phyloP scores from a whole-genome alignment of 2,888 invertebrate genomes.

The Ischnura elegans region DNA sequence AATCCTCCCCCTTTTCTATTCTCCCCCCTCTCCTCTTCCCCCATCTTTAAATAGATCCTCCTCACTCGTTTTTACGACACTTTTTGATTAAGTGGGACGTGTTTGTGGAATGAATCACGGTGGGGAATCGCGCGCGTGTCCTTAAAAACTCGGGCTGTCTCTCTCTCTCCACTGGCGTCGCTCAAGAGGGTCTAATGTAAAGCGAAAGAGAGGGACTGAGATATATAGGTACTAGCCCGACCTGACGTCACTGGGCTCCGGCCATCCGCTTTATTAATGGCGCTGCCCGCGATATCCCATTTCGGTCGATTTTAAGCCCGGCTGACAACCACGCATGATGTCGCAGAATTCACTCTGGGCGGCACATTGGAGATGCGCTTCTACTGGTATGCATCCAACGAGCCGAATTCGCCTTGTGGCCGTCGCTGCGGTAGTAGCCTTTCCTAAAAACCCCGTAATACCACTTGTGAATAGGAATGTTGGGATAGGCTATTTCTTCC shows the following conservation, averaged over 20 bases:
- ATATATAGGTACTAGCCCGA: not conserved
- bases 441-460: no score
- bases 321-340: not conserved
- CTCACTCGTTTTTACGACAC: conserved; percentile 16
- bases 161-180: not conserved
- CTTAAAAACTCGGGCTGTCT: not conserved
- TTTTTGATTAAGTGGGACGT: conserved; percentile 22
- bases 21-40: not conserved
- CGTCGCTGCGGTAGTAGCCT: no score
- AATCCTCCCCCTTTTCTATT: not conserved
- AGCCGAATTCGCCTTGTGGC: no score
- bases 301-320: not conserved
- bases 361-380: no score
- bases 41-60: not conserved
- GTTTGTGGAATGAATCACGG: conserved; percentile 23
- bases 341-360: not conserved
- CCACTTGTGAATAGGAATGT: no score
- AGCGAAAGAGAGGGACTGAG: not conserved
- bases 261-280: not conserved
- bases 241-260: not conserved
- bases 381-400: no score
- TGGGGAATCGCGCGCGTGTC: not conserved
- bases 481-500: no score
- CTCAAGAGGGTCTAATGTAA: not conserved
- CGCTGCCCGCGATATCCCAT: not conserved